Conservation (phyloP, 2,113 vertebrate species). For the Cavia porcellus region DNA sequence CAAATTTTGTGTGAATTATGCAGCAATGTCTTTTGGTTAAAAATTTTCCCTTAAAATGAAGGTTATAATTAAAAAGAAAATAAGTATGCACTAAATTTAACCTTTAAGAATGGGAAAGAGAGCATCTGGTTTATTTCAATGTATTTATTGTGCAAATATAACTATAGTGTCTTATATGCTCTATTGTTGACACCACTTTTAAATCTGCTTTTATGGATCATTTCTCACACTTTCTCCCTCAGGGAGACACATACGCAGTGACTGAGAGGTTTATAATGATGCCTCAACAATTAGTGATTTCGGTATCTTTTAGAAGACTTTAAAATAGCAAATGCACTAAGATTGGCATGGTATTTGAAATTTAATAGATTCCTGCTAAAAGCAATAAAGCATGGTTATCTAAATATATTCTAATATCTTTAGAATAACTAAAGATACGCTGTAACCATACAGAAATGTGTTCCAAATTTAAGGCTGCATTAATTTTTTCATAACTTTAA, state of each 20-base stretch:
- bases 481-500: constrained; percentile 77
- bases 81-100: constrained; percentile 63
- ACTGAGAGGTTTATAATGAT: constrained; percentile 32
- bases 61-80: constrained; percentile 48
- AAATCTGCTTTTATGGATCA: constrained; percentile 64
- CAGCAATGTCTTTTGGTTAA: constrained; percentile 25
- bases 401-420: constrained; percentile 43
- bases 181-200: constrained; percentile 62
- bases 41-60: background rate
- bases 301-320: constrained; percentile 36
- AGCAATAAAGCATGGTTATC: constrained; percentile 65
- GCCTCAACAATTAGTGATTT: constrained; percentile 59
- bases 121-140: constrained; percentile 70
- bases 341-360: background rate
- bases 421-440: background rate
- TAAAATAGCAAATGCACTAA: background rate
- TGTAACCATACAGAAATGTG: constrained; percentile 61
- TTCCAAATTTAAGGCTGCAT: constrained; percentile 77
- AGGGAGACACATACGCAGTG: constrained; percentile 33
- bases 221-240: constrained; percentile 3
- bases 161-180: constrained; percentile 1
- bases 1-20: constrained; percentile 50
- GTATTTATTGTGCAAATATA: constrained; percentile 62
- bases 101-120: constrained; percentile 60
- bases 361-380: constrained; percentile 12